Evolutionary conservation across 2,888 invertebrate genomes (phyloP), one percentile per base, ranked within the genome.

Genomic region (Autographa gamma): DNA sequence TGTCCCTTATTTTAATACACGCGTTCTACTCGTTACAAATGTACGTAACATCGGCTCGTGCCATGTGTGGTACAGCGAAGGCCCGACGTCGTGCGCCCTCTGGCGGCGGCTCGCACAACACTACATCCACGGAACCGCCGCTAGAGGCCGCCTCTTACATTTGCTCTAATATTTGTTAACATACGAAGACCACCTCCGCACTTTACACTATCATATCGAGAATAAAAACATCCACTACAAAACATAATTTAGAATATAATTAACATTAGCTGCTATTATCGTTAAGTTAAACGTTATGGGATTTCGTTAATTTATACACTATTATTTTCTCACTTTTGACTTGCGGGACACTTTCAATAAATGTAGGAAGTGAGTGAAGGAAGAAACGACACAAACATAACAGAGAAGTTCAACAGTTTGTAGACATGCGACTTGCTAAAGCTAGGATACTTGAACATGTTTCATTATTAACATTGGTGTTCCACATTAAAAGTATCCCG

Each of bases 141-240:
- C 66, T 60, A 67, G 67, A 66, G 60, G 63, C 54, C 83, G 74
- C 77, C 73, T 60, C 77, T 73, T 74, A 79, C 79, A 75, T 79
- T 83, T 77, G 76, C 75, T 75, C 72, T 77, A 77, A 74, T 73
- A 82, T 84, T 77, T 80, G 74, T 81, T 82, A 71, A 81, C 82
- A 77, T 81, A 77, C 80, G 74, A 85, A 81, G 69, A 84, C 80
- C 84, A 82, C 76, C 76, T 77, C 73, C 78, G 81, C 76, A 81
- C 74, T 84, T 86, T 86, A 86, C 79, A 73, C 80, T 87, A 88
- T 88, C 82, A 86, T 88, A 86, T 88, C 85, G 85, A 90, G 84
- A 89, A 89, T 91, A 90, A 92, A 93, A 94, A 83, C 90, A 90
- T 93, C 88, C 86, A 91, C 93, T 93, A 94, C 93, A 91, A 93